Conservation (phyloP, 1,140 invertebrate species). For the Bombus vancouverensis region DNA sequence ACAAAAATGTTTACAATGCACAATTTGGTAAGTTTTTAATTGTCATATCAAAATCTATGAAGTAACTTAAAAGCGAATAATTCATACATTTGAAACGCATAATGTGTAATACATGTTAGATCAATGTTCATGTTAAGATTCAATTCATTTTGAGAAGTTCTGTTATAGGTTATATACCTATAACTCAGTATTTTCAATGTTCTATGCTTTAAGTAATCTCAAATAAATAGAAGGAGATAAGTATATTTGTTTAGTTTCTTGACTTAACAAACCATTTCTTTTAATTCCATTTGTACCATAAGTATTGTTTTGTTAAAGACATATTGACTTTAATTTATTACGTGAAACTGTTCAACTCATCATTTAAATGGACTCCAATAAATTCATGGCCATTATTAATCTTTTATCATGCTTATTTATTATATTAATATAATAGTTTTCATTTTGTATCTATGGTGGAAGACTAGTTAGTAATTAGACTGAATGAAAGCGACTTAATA, state of each 20-base stretch:
- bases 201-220: neutral
- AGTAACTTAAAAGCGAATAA: neutral
- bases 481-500: neutral
- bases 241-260: neutral
- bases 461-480: neutral
- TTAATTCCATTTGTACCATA: too few relatives aligned
- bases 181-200: too few relatives aligned
- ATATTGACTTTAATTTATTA: neutral
- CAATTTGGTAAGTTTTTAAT: conserved; percentile 61
- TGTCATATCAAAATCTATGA: neutral
- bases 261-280: neutral
- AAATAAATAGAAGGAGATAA: neutral
- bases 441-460: neutral
- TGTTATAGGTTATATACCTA: neutral
- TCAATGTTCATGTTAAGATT: too few relatives aligned
- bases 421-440: neutral
- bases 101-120: neutral
- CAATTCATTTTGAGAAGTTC: neutral
- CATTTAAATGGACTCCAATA: too few relatives aligned
- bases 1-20: conserved; percentile 56
- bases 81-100: neutral
- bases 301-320: neutral
- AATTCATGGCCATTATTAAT: neutral
- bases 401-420: neutral
- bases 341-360: neutral